Conservation (phyloP, 2,888 invertebrate genomes). For the Cryptus armator region DNA sequence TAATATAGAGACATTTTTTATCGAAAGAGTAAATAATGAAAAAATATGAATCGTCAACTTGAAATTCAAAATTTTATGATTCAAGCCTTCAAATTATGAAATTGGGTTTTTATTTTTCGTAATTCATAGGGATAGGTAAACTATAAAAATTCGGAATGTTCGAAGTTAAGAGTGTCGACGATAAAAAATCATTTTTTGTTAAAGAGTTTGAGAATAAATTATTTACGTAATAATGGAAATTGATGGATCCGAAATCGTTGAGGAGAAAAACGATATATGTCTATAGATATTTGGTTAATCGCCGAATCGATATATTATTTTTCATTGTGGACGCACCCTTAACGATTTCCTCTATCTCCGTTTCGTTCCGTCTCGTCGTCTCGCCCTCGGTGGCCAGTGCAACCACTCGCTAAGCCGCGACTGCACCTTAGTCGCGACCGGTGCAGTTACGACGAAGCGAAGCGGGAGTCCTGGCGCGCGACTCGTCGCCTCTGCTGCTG, state of each 20-base stretch:
- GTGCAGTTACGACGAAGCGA: conserved; percentile 54
- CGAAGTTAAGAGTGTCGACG: background rate
- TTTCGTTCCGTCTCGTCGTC: conserved; percentile 55
- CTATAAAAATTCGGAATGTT: background rate
- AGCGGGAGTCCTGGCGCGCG: conserved; percentile 56
- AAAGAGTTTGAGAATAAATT: background rate
- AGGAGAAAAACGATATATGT: background rate
- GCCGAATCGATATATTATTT: background rate
- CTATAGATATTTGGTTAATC: background rate
- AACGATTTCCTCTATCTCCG: conserved; percentile 47
- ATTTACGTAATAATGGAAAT: background rate
- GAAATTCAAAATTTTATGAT: too few relatives aligned
- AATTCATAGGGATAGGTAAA: too few relatives aligned
- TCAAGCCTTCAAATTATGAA: too few relatives aligned
- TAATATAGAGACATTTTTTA: too few relatives aligned
- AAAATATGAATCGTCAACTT: too few relatives aligned
- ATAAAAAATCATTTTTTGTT: background rate
- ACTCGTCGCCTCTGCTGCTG: conserved; percentile 57
- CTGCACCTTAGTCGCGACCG: conserved; percentile 61
- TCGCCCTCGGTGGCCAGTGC: conserved; percentile 65
- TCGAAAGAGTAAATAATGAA: too few relatives aligned
- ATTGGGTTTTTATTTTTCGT: too few relatives aligned
- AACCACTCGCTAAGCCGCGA: conserved; percentile 60
- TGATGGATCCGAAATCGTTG: background rate
- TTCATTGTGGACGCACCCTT: conserved; percentile 49